Evolutionary conservation across 2,113 vertebrate species (phyloP).

Genomic region (Trichomycterus rosablanca): DNA sequence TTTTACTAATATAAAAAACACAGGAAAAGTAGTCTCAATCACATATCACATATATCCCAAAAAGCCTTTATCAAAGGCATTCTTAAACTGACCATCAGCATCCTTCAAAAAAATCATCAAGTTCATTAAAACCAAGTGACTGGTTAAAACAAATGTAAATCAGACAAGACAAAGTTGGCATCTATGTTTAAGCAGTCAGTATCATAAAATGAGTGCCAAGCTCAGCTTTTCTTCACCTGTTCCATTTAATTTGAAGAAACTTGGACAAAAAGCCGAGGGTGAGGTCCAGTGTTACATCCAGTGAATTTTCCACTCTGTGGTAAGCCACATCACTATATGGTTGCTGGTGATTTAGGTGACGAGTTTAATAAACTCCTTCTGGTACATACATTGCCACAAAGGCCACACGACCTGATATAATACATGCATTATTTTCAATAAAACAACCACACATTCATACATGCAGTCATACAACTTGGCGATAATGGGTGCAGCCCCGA

Average conservation of each 20-base stretch:
- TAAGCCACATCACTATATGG: slow-evolving; percentile 21
- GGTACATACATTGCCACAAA: slow-evolving; percentile 41
- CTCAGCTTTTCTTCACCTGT: not conserved
- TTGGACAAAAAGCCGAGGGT: slow-evolving; percentile 7
- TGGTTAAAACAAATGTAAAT: slow-evolving; percentile 31
- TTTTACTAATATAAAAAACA: slow-evolving; percentile 6
- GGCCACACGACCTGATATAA: slow-evolving; percentile 32
- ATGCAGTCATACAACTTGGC: slow-evolving; percentile 48
- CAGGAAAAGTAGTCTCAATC: slow-evolving; percentile 1
- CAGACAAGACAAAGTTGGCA: slow-evolving; percentile 29
- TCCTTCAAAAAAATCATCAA: slow-evolving; percentile 22
- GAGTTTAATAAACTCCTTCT: slow-evolving; percentile 35
- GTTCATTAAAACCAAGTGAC: slow-evolving; percentile 49
- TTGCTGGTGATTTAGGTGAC: slow-evolving; percentile 38
- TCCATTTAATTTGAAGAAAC: not conserved
- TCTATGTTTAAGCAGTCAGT: slow-evolving; percentile 40
- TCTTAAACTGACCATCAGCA: slow-evolving; percentile 29
- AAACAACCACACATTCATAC: slow-evolving; percentile 34
- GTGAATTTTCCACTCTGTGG: slow-evolving; percentile 39
- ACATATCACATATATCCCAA: slow-evolving; percentile 5
- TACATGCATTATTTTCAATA: slow-evolving; percentile 46
- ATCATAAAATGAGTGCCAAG: slow-evolving; percentile 28
- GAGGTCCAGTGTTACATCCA: slow-evolving; percentile 49
- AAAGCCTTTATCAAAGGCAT: slow-evolving; percentile 22
- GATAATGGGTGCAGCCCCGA: slow-evolving; percentile 2